Conservation (phyloP, 2,797 vertebrate species). For the Tokudaia tokunoshimensis region DNA sequence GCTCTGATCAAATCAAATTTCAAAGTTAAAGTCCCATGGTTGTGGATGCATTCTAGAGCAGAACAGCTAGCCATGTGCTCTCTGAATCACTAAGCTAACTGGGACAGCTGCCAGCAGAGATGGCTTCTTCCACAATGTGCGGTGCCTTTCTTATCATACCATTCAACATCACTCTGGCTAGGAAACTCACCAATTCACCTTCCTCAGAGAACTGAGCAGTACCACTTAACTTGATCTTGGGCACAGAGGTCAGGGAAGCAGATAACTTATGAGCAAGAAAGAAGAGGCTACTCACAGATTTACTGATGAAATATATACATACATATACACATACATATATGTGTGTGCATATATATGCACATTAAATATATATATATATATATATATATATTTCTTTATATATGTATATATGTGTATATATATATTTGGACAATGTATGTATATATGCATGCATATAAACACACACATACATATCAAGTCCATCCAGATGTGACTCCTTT, state of each 20-base stretch:
- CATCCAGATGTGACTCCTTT: slow-evolving; percentile 68
- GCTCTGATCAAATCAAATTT: background rate
- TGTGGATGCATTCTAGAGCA: background rate
- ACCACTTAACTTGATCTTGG: slow-evolving; percentile 40
- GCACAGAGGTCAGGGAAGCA: background rate
- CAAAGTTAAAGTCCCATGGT: background rate
- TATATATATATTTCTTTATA: too few species aligned
- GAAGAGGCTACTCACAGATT: background rate
- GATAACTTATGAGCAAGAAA: background rate
- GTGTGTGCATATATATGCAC: background rate
- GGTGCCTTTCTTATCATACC: background rate
- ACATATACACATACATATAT: too few species aligned
- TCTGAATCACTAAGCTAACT: background rate
- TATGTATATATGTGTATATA: background rate
- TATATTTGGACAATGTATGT: background rate
- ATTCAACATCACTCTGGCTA: slow-evolving; percentile 45
- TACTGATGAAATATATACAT: background rate
- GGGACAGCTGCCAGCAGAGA: background rate
- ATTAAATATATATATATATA: too few species aligned
- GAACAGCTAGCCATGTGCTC: background rate
- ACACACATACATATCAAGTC: background rate
- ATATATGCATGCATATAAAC: background rate
- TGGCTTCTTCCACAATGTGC: background rate
- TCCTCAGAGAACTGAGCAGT: slow-evolving; percentile 5
- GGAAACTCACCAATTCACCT: background rate